phyloP scores from a whole-genome alignment of 2,888 invertebrate genomes.

The Eupithecia subfuscata region DNA sequence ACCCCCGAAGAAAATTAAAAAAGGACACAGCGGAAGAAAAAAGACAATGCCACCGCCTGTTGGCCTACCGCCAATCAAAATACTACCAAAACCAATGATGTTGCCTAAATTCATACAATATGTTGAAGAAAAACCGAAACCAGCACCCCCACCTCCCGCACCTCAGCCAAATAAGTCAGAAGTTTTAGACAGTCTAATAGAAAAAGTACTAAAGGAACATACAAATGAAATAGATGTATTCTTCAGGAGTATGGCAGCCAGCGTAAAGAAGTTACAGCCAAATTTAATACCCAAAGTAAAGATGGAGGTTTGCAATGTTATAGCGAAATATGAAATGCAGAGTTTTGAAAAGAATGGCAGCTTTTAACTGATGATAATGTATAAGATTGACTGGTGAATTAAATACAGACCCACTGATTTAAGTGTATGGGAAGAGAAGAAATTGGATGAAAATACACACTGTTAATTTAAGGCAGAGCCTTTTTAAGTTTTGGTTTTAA shows the following conservation, averaged over 20 bases:
- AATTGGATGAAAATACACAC: neutral
- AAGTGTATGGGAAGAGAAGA: neutral
- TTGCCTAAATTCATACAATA: conserved; percentile 70
- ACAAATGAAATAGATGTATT: conserved; percentile 80
- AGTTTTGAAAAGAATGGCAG: conserved; percentile 70
- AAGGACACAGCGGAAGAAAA: conserved; percentile 65
- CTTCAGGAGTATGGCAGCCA: conserved; percentile 80
- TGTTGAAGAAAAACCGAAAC: conserved; percentile 65
- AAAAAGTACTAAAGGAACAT: conserved; percentile 75
- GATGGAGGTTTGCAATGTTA: conserved; percentile 81
- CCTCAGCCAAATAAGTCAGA: conserved; percentile 56
- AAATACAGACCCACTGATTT: neutral
- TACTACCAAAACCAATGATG: conserved; percentile 74
- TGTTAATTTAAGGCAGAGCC: too few relatives aligned
- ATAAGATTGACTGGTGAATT: neutral
- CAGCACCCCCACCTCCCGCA: conserved; percentile 9
- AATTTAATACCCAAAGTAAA: conserved; percentile 80
- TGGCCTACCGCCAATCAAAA: conserved; percentile 73
- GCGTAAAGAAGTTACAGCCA: conserved; percentile 78
- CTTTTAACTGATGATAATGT: conserved; percentile 27
- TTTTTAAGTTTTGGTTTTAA: too few relatives aligned
- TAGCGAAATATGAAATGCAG: conserved; percentile 81
- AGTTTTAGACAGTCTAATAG: conserved; percentile 74
- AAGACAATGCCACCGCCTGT: conserved; percentile 63
- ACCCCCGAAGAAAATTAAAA: conserved; percentile 68